Evolutionary conservation across 2,113 vertebrate genomes (phyloP), one percentile per base, ranked within the genome.

Genomic region (Plestiodon gilberti): DNA sequence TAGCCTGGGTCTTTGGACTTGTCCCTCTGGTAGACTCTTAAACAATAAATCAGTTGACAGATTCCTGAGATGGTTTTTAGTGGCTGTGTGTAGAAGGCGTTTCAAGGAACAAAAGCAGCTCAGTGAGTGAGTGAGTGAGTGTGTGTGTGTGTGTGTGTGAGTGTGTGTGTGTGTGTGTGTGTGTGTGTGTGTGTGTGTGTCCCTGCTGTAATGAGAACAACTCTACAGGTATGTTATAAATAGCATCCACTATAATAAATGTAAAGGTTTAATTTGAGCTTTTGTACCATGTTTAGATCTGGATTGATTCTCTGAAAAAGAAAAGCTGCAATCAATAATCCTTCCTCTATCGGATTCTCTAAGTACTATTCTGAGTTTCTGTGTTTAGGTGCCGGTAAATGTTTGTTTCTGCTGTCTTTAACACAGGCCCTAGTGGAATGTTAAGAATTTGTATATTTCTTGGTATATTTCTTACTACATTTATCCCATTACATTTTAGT

Each of bases 31-130:
- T 92, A 81, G 92, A 69, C 85, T 87, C 71, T 18, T 88, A 64
- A 87, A 92, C 89, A 89, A 87, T 93, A 90, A 87, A 87, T 93
- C 87, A 88, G 85, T 90, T 85, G 87, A 89, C 79, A 92, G 80
- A 86, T 89, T 94, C 79, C 86, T 92, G 74, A 89, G 88, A 91
- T 91, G 83, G 78, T 76, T 90, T 90, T 84, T 75, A 82, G 77
- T 89, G 89, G 82, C 84, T 91, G 84, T 71, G 20, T 80, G 69
- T 48, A 15, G 65, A 65, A n/a, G 30, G 40, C 88, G 14, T 77
- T 84, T 1, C 78, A 88, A 82, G 0, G 1, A 78, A 81, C 57
- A 78, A 83, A 91, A 88, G 22, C 55, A 90, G 14, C 61, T 77
- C 61, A n/a, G 57, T n/a, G n/a, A 48, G 88, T 78, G 89, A 91